Conservation (phyloP, 1,140 invertebrate species). For the Cecropterus lyciades region DNA sequence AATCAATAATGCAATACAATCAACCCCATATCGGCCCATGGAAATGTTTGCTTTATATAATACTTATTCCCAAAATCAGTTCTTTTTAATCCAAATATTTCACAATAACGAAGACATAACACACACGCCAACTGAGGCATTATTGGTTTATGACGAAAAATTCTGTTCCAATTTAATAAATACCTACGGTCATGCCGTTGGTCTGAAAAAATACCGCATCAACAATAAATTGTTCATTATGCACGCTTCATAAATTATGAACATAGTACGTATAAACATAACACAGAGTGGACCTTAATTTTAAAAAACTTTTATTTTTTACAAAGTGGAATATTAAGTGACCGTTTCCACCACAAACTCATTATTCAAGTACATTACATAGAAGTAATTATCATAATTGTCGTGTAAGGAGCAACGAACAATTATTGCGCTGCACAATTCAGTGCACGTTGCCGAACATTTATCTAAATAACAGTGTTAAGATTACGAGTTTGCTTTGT, state of each 20-base stretch:
- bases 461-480: slow-evolving; percentile 34
- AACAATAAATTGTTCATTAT: too few species aligned
- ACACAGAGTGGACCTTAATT: not conserved
- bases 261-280: not conserved
- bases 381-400: slow-evolving; percentile 30
- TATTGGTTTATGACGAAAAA: too few species aligned
- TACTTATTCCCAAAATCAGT: too few species aligned
- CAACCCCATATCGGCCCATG: too few species aligned
- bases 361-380: slow-evolving; percentile 17
- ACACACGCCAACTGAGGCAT: too few species aligned
- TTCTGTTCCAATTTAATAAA: too few species aligned
- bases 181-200: too few species aligned
- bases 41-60: too few species aligned
- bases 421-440: slow-evolving; percentile 30
- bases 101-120: too few species aligned
- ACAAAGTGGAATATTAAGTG: slow-evolving; percentile 18
- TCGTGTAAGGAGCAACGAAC: slow-evolving; percentile 13
- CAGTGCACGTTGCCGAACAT: slow-evolving; percentile 29
- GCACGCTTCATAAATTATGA: not conserved
- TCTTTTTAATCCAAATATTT: too few species aligned
- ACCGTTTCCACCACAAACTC: slow-evolving; percentile 13
- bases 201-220: too few species aligned
- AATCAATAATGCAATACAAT: too few species aligned
- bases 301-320: slow-evolving; percentile 22
- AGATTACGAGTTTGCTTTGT: slow-evolving; percentile 14